Evolutionary conservation across 2,888 invertebrate species (phyloP).

Genomic region (Agelastica alni): DNA sequence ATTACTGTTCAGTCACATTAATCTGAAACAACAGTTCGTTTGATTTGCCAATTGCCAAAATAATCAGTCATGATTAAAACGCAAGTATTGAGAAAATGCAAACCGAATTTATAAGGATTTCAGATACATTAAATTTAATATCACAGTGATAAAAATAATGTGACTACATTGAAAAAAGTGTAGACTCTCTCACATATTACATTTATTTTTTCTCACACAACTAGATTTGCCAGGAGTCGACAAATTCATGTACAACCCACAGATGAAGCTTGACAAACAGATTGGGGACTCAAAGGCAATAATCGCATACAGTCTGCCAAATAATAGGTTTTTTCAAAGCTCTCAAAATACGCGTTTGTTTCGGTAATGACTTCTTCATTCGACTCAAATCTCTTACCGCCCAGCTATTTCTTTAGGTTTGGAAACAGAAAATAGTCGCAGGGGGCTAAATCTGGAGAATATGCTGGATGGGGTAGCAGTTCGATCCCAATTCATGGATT

Average conservation of each 20-base stretch:
- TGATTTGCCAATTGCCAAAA: not conserved
- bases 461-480: no score
- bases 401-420: no score
- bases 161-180: not conserved
- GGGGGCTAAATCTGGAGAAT: no score
- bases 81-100: not conserved
- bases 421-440: no score
- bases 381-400: no score
- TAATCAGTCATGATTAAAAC: not conserved
- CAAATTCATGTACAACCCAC: slow-evolving; percentile 11
- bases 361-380: no score
- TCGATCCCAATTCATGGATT: no score
- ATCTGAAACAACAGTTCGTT: not conserved
- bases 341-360: no score
- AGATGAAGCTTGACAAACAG: slow-evolving; percentile 4
- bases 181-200: not conserved
- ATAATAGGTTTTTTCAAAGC: no score
- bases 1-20: not conserved
- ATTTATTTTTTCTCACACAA: slow-evolving; percentile 7
- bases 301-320: slow-evolving; percentile 12
- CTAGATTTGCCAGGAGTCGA: slow-evolving; percentile 14
- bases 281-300: slow-evolving; percentile 3
- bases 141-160: not conserved
- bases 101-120: not conserved
- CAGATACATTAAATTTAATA: not conserved